Evolutionary conservation across 2,113 vertebrate species (phyloP).

Genomic region (Hippoglossus stenolepis): DNA sequence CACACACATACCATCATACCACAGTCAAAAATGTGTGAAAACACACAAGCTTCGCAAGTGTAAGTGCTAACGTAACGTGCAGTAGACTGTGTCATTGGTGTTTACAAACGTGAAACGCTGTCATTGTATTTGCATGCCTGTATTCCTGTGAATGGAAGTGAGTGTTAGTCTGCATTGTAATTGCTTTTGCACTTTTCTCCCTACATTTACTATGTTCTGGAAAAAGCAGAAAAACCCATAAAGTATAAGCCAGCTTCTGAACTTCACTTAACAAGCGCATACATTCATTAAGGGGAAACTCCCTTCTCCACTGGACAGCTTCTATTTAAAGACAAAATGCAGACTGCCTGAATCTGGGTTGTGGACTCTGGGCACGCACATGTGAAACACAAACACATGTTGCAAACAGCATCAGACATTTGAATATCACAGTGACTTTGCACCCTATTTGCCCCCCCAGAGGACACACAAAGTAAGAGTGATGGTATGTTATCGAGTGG

Average conservation of each 20-base stretch:
- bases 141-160: slow-evolving; percentile 32
- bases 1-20: slow-evolving; percentile 25
- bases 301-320: slow-evolving; percentile 23
- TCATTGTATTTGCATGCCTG: not conserved
- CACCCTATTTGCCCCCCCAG: too few species aligned
- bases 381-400: slow-evolving; percentile 39
- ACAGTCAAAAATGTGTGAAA: not conserved
- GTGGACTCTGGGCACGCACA: slow-evolving; percentile 19
- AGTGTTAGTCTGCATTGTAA: not conserved
- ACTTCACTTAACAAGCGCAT: not conserved
- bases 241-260: not conserved
- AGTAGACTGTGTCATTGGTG: not conserved
- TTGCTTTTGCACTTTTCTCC: not conserved
- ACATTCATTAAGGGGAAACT: slow-evolving; percentile 41
- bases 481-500: too few species aligned
- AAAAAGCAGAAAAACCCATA: not conserved
- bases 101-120: not conserved
- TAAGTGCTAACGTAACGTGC: not conserved
- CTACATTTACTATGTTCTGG: not conserved
- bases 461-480: too few species aligned
- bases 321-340: slow-evolving; percentile 54
- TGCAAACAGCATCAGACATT: not conserved
- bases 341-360: not conserved
- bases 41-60: not conserved
- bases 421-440: not conserved